Base-by-base conservation (phyloP, 1,140 invertebrate species). In the Idris sp. region DNA sequence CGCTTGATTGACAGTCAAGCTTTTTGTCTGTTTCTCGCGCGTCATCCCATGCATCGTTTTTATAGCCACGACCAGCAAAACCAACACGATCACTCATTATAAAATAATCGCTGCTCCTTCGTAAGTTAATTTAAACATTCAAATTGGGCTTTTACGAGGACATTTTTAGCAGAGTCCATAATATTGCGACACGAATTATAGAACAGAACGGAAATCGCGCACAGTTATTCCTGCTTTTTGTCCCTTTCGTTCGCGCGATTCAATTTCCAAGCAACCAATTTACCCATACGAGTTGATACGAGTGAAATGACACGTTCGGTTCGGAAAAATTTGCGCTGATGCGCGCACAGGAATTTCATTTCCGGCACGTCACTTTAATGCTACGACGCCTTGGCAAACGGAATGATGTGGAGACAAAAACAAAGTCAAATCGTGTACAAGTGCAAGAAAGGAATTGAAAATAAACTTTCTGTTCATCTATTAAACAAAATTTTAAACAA, bases 111-210 rank as follows among this genome's bases (percentile, higher is more conserved):
- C 15, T 13, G 44, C 41, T 51, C 16, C 19, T 6, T 35, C 31
- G n/a, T 43, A 51, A 51, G 40, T 46, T 59, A 46, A 59, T 59
- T 59, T 46, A 46, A 59, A 59, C 41, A 59, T 46, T 59, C 19
- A 46, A 59, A 58, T 44, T 44, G 22, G 38, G 28, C 53, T 35
- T 44, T 58, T 40, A 28, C 14, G 54, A 46, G 33, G 11, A 19
- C 14, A 30, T 59, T 46, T 58, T 56, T 10, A 1, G 11, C 4
- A 10, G 2, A 6, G 19, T 38, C 43, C 54, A 4, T 4, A 10
- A 10, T 4, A 13, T 11, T 10, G 2, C n/a, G 14, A 1, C 31
- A 18, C 22, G 46, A 51, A 30, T 46, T n/a, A n/a, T n/a, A 26
- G 31, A 46, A 30, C 30, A 7, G 31, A 35, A 8, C 46, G 46